phyloP scores from a whole-genome alignment of 2,113 vertebrate genomes.

The Cochlearius cochlearius region DNA sequence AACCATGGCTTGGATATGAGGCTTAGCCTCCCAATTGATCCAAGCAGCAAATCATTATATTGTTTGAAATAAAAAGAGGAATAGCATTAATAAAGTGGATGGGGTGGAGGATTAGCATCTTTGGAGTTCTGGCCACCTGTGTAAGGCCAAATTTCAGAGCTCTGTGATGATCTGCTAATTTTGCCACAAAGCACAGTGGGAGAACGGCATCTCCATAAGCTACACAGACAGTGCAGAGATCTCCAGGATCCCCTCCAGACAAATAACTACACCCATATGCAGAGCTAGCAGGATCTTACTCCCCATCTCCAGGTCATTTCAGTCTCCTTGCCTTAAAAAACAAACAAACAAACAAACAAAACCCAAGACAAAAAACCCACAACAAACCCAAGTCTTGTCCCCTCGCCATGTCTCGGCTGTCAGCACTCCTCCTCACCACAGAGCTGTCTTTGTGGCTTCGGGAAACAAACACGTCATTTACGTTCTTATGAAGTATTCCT shows the following conservation, averaged over 20 bases:
- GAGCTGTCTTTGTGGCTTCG: background rate
- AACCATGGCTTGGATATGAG: background rate
- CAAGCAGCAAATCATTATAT: background rate
- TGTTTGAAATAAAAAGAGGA: background rate
- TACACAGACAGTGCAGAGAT: background rate
- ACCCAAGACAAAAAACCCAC: background rate
- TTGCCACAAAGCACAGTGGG: background rate
- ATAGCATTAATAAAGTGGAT: background rate
- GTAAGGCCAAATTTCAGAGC: background rate
- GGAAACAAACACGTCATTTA: background rate
- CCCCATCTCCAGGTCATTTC: background rate
- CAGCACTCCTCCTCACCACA: background rate
- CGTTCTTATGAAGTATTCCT: slow-evolving; percentile 45
- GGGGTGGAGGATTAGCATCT: fast-evolving
- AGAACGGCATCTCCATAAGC: background rate
- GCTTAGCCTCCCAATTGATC: background rate
- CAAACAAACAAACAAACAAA: background rate
- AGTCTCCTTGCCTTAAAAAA: background rate
- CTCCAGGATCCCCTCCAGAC: background rate
- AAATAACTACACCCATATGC: background rate
- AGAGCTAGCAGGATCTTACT: background rate
- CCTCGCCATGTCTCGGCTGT: background rate
- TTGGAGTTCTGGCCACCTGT: background rate
- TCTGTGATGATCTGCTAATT: background rate
- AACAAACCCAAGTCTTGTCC: background rate